Evolutionary conservation across 2,888 invertebrate species (phyloP).

Genomic region (Scaptomyza polygonia): DNA sequence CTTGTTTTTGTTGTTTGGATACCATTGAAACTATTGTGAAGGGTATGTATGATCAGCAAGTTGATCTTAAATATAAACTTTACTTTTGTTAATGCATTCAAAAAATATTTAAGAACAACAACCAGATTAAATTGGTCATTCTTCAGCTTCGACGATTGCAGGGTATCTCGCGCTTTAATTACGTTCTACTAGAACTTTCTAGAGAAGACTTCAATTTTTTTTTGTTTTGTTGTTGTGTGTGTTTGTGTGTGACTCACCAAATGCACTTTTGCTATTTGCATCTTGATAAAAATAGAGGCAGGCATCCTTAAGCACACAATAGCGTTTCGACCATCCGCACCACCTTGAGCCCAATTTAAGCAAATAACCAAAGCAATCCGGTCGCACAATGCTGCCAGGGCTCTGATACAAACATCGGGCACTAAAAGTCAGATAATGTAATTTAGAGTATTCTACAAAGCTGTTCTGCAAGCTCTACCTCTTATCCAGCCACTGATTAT

Average conservation of each 20-base stretch:
- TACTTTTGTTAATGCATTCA: background rate
- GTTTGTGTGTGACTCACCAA: constrained; percentile 86
- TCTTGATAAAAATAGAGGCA: constrained; percentile 97
- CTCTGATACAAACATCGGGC: constrained; percentile 92
- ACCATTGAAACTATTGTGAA: background rate
- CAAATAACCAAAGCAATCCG: constrained; percentile 97
- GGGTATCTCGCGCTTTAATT: constrained; percentile 3
- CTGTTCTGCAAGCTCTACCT: constrained; percentile 64
- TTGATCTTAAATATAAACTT: background rate
- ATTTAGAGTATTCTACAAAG: constrained; percentile 4
- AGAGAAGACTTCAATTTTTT: constrained; percentile 15
- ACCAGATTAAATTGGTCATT: background rate
- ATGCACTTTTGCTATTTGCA: constrained; percentile 93
- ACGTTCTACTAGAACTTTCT: background rate
- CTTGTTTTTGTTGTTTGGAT: background rate
- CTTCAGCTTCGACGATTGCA: background rate
- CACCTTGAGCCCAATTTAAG: constrained; percentile 93
- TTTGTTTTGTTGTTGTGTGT: background rate
- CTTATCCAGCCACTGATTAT: constrained; percentile 88
- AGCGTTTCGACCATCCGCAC: constrained; percentile 95
- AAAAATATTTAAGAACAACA: no score
- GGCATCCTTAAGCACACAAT: constrained; percentile 97
- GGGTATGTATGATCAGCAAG: background rate
- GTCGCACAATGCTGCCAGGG: constrained; percentile 91
- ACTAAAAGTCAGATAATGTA: constrained; percentile 83